Evolutionary conservation across 2,888 invertebrate species (phyloP).

Genomic region (Laspeyria flexula): DNA sequence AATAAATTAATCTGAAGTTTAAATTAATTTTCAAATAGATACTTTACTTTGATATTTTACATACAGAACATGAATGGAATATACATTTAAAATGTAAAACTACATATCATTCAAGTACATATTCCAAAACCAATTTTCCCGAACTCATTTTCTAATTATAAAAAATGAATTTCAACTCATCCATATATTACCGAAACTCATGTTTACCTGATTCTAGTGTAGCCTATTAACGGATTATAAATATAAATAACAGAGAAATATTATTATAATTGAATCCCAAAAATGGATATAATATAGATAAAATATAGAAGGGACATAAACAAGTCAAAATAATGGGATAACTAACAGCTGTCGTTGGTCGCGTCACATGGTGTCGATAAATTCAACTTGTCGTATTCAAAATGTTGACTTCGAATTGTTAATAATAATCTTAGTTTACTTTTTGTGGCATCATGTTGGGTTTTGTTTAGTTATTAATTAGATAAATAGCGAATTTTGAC

Average conservation of each 20-base stretch:
- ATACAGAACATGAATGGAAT: too few species aligned
- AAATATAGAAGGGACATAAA: conserved; percentile 44
- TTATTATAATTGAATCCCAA: conserved; percentile 39
- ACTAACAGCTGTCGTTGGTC: conserved; percentile 62
- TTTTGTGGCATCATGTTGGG: conserved; percentile 7
- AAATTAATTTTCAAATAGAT: too few species aligned
- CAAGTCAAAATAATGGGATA: conserved; percentile 57
- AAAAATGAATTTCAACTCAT: neutral
- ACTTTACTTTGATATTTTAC: too few species aligned
- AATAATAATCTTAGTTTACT: conserved; percentile 46
- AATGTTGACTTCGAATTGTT: conserved; percentile 53
- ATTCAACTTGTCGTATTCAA: conserved; percentile 49
- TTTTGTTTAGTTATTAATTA: conserved; percentile 1
- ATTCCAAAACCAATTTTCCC: neutral
- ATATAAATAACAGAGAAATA: conserved; percentile 5
- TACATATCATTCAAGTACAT: too few species aligned
- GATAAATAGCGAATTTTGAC: too few species aligned
- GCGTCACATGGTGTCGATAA: conserved; percentile 61
- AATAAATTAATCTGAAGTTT: too few species aligned
- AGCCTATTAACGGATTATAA: conserved; percentile 4
- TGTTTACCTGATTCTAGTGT: neutral
- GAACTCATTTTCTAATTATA: neutral
- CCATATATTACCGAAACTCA: neutral
- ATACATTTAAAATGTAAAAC: too few species aligned
- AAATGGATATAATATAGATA: conserved; percentile 46